Base-by-base conservation (phyloP, 2,888 invertebrate species). In the Drosophila colorata region DNA sequence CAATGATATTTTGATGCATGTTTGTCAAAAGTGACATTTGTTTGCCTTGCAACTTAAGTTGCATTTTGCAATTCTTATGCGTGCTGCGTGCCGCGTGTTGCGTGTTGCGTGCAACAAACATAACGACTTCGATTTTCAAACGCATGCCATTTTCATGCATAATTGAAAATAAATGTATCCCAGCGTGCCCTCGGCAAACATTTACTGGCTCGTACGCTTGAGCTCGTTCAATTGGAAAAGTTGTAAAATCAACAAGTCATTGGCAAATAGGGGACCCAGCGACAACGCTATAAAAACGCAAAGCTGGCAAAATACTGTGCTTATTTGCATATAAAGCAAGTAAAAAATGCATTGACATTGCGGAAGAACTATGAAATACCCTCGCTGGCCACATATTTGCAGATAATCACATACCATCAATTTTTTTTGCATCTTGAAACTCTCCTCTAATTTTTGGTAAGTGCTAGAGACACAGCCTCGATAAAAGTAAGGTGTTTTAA, bases 201-300 rank as follows among this genome's bases (percentile, higher is more conserved):
- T 60, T 79, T 58, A 46, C 53, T 64, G 35, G 35, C 60, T 53
- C 43, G 41, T 41, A 49, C 61, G 43, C 66, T 56, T 37, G 31
- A 59, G 66, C 57, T 63, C 68, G 79, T 73, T 79, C 87, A 82
- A 82, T 82, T 80, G 87, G 64, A 75, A 84, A 85, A 85, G 67
- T 80, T 82, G 69, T 87, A 85, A 87, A 82, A 87, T 87, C 84
- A 85, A 85, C 84, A 85, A 85, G 87, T 85, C 87, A 85, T 78
- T 68, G 70, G 73, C 70, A 80, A 84, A 87, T 69, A 80, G 69
- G 53, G 16, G 28, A 59, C 43, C 75, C 73, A 65, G 67, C 74
- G 63, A 59, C 61, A 72, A 46, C 67, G 66, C 60, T 52, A 63
- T 59, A 73, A 70, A 41, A 35, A 16, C 37, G 35, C 63, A 63